Conservation (phyloP, 1,140 invertebrate species). For the Drosophila ogumai region DNA sequence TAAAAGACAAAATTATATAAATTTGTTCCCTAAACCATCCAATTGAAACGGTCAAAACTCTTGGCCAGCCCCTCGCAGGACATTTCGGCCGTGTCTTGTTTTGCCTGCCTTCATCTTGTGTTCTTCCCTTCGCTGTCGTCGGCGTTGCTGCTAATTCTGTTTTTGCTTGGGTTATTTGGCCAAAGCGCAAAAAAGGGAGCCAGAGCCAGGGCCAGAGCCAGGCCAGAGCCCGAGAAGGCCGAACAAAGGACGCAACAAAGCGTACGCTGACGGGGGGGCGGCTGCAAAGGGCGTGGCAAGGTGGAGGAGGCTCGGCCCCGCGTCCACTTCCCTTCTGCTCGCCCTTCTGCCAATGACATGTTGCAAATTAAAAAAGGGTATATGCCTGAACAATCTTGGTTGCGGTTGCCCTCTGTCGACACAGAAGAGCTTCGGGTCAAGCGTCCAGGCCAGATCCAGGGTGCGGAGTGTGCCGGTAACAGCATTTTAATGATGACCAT, state of each 20-base stretch:
- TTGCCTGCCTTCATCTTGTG: slow-evolving; percentile 55
- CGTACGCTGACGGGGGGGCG: slow-evolving; percentile 34
- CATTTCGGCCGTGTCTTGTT: slow-evolving; percentile 41
- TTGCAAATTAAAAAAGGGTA: slow-evolving; percentile 84
- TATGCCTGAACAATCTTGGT: slow-evolving; percentile 77
- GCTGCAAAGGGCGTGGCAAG: slow-evolving; percentile 9
- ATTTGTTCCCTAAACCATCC: background rate
- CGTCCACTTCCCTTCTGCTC: slow-evolving; percentile 63
- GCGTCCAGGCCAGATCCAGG: slow-evolving; percentile 9
- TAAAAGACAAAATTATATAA: background rate
- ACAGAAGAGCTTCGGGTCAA: slow-evolving; percentile 43
- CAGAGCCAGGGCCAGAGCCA: slow-evolving; percentile 6
- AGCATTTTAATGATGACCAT: slow-evolving; percentile 79
- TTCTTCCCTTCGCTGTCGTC: slow-evolving; percentile 42
- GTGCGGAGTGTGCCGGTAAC: slow-evolving; percentile 55
- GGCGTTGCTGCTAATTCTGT: slow-evolving; percentile 73
- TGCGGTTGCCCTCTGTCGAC: slow-evolving; percentile 66
- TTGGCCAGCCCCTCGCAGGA: slow-evolving; percentile 31
- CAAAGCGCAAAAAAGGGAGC: slow-evolving; percentile 43
- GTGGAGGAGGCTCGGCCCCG: slow-evolving; percentile 3
- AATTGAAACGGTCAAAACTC: slow-evolving; percentile 14
- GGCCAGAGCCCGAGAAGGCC: slow-evolving; percentile 22
- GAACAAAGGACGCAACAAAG: slow-evolving; percentile 78
- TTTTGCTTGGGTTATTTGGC: slow-evolving; percentile 69
- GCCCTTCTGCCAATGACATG: slow-evolving; percentile 81